Percentiles rank a stretch among this genome's conserved stretches.
These are phyloP conservation scores for Philopedon plagiatum DNA, from an alignment of 2,888 invertebrate species.

Conservation along the genomic window DNA sequence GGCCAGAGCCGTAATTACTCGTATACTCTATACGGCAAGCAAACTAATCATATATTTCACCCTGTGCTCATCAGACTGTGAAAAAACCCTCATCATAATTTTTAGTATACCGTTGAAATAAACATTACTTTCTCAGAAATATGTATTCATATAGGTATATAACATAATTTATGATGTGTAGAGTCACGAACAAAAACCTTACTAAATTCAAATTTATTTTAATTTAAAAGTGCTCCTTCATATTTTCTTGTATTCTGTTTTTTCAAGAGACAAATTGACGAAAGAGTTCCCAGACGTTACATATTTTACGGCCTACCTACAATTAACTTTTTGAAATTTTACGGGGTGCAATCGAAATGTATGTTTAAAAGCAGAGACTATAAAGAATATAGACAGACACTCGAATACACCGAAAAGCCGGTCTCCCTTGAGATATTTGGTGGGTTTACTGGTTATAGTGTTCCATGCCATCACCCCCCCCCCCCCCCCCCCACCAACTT, in stretches of 20 bases:
- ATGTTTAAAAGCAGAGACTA: too few relatives aligned
- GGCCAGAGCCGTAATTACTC: too few relatives aligned
- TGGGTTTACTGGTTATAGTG: too few relatives aligned
- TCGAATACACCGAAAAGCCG: too few relatives aligned
- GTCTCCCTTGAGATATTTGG: too few relatives aligned
- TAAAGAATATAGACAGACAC: too few relatives aligned
- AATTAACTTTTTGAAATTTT: not conserved
- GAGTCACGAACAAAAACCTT: not conserved
- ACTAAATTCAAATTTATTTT: not conserved
- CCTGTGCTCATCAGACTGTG: not conserved
- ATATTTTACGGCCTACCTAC: not conserved
- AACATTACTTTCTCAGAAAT: not conserved
- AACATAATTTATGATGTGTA: slow-evolving; percentile 7
- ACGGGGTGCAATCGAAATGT: not conserved
- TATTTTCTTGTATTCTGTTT: not conserved
- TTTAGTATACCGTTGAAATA: not conserved
- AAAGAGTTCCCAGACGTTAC: not conserved
- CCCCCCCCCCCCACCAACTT: too few relatives aligned
- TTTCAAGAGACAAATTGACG: slow-evolving; percentile 1
- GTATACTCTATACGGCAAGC: not conserved
- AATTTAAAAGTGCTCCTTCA: slow-evolving; percentile 7
- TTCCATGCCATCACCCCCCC: too few relatives aligned
- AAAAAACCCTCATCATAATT: slow-evolving; percentile 2
- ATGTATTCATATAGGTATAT: not conserved
- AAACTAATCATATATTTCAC: not conserved